These are phyloP conservation scores for Andrena dorsata DNA, from an alignment of 2,888 invertebrate species.

Conservation along the genomic window DNA sequence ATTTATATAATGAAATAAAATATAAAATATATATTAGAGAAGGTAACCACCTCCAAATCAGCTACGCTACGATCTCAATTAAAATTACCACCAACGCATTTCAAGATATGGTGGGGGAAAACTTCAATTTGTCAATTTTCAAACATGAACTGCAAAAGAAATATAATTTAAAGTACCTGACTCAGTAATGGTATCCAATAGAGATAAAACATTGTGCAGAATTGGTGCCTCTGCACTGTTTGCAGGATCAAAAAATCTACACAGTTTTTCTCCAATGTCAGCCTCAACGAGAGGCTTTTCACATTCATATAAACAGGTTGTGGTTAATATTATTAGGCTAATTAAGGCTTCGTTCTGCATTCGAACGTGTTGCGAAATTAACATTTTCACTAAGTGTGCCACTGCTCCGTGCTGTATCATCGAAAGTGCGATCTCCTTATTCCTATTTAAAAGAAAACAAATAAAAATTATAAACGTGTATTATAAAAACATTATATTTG, in stretches of 20 bases:
- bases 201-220: conserved; percentile 86
- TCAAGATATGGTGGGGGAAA: too few relatives aligned
- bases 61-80: too few relatives aligned
- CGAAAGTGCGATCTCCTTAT: conserved; percentile 84
- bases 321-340: conserved; percentile 89
- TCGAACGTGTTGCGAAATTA: conserved; percentile 92
- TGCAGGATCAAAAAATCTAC: conserved; percentile 85
- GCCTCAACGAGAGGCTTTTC: conserved; percentile 84
- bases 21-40: too few relatives aligned
- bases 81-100: too few relatives aligned
- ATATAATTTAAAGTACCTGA: conserved; percentile 72
- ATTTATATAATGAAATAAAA: too few relatives aligned
- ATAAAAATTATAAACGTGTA: not conserved
- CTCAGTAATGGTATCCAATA: conserved; percentile 85
- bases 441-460: conserved; percentile 67
- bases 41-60: too few relatives aligned
- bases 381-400: conserved; percentile 92
- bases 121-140: not conserved
- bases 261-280: conserved; percentile 86
- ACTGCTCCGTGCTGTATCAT: conserved; percentile 88
- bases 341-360: conserved; percentile 95
- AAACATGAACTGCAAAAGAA: not conserved
- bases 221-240: conserved; percentile 86
- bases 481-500: not conserved
- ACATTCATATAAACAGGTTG: conserved; percentile 79